A percentile compares a stretch with the other conserved stretches of the same genome.
Evolutionary conservation across 2,113 vertebrate genomes (phyloP).

Genomic region (Deroptyus accipitrinus): DNA sequence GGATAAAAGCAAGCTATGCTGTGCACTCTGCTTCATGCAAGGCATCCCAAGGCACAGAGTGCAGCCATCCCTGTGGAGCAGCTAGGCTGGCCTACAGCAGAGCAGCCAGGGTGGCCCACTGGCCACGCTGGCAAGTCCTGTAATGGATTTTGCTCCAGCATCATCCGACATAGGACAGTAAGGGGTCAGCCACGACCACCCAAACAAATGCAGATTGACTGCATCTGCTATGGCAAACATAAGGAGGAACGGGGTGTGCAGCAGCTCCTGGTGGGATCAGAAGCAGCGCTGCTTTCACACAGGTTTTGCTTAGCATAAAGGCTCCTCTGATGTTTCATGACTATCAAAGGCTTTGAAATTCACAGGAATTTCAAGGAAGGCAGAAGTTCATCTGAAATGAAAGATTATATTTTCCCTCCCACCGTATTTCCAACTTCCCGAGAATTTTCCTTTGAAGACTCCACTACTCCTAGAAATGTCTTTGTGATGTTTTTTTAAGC

Average conservation of each 20-base stretch:
- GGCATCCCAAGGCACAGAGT: not conserved
- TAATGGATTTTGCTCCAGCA: not conserved
- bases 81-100: not conserved
- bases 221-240: not conserved
- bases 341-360: constrained; percentile 60
- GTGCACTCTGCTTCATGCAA: rapidly evolving
- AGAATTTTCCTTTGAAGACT: constrained; percentile 38
- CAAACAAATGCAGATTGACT: not conserved
- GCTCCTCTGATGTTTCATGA: constrained; percentile 41
- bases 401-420: constrained; percentile 38
- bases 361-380: constrained; percentile 44
- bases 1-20: not conserved
- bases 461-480: not conserved
- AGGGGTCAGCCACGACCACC: not conserved
- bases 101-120: not conserved
- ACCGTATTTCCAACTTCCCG: constrained; percentile 34
- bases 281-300: not conserved
- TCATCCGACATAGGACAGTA: not conserved
- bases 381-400: constrained; percentile 61
- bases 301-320: constrained; percentile 55
- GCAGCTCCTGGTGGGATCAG: constrained; percentile 9
- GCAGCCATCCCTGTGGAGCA: not conserved
- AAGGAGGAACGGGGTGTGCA: not conserved
- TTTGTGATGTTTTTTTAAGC: not conserved
- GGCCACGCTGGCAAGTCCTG: not conserved